phyloP scores from a whole-genome alignment of 2,797 vertebrate genomes.

The Decapterus maruadsi region DNA sequence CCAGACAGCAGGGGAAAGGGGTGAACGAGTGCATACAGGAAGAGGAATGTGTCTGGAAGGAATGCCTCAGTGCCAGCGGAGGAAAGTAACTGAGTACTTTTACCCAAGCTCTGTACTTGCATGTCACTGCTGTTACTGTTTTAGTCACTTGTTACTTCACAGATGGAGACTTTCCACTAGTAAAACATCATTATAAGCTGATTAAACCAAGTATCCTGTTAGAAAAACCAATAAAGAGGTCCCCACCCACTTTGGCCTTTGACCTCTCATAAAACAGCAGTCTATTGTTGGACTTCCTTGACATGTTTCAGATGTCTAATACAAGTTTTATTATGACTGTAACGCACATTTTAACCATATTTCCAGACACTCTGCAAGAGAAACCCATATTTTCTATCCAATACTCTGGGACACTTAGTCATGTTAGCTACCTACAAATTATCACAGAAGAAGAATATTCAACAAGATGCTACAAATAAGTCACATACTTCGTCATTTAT shows the following conservation, averaged over 20 bases:
- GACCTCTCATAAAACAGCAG: not conserved
- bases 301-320: not conserved
- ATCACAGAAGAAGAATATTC: too few species aligned
- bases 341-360: not conserved
- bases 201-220: not conserved
- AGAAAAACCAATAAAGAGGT: not conserved
- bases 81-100: conserved; percentile 38
- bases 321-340: not conserved
- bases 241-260: not conserved
- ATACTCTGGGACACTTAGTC: too few species aligned
- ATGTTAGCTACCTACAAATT: too few species aligned
- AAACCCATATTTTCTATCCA: too few species aligned
- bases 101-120: conserved; percentile 3
- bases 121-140: not conserved
- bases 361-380: not conserved
- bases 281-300: not conserved
- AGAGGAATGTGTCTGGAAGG: conserved; percentile 60
- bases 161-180: not conserved
- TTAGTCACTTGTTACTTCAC: not conserved
- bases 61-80: conserved; percentile 23
- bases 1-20: conserved; percentile 60
- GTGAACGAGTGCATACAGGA: conserved; percentile 66
- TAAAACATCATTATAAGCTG: not conserved
- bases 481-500: not conserved
- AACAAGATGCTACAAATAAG: not conserved